Evolutionary conservation across 2,113 vertebrate genomes (phyloP).

Genomic region (Cairina moschata): DNA sequence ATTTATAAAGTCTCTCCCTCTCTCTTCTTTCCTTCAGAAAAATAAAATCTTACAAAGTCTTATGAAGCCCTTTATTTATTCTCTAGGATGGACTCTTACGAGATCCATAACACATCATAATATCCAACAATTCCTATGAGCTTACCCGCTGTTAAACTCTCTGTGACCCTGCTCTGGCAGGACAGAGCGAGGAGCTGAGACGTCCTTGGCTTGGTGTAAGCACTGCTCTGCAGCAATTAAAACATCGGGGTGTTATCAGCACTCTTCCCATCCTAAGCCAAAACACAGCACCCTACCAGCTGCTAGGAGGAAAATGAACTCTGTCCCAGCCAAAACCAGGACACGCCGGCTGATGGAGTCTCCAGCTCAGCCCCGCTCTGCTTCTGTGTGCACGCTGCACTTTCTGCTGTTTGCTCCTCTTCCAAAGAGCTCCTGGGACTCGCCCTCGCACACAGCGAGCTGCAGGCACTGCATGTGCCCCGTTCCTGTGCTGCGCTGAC

Average conservation of each 20-base stretch:
- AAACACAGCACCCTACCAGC: too few relatives aligned
- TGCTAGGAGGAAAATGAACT: too few relatives aligned
- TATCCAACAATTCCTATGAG: too few relatives aligned
- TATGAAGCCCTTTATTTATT: not conserved
- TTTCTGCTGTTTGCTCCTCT: not conserved
- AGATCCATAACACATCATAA: not conserved
- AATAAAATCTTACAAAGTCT: not conserved
- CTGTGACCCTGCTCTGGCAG: too few relatives aligned
- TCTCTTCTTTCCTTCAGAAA: not conserved
- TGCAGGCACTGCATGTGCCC: accelerated
- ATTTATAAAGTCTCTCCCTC: not conserved
- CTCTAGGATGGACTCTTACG: not conserved
- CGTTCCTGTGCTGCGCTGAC: not conserved
- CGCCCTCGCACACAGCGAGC: accelerated
- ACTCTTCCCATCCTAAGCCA: too few relatives aligned
- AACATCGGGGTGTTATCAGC: too few relatives aligned
- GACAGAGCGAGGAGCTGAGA: too few relatives aligned
- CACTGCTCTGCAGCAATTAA: too few relatives aligned
- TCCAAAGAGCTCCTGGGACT: not conserved
- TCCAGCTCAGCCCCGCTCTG: not conserved
- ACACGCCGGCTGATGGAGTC: not conserved
- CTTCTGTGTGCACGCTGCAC: not conserved
- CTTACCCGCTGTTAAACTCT: too few relatives aligned
- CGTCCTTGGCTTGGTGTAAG: too few relatives aligned
- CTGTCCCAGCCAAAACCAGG: too few relatives aligned